phyloP scores from a whole-genome alignment of 2,113 vertebrate genomes.

The Rhabdomys dilectus region DNA sequence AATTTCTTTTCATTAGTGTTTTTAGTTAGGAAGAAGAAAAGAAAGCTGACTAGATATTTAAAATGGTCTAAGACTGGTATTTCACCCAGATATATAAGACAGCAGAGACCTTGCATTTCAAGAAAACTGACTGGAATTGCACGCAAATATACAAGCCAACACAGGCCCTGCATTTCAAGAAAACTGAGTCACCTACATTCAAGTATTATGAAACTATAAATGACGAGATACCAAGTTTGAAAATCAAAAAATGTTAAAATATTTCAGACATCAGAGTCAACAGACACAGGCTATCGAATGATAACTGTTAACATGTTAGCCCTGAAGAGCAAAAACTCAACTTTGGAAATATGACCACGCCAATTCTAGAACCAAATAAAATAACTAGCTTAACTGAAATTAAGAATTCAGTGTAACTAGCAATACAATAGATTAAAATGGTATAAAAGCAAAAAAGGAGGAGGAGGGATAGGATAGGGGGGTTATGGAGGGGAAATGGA shows the following conservation, averaged over 20 bases:
- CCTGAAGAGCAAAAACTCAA: not conserved
- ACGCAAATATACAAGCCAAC: not conserved
- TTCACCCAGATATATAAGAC: not conserved
- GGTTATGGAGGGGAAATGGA: too few species aligned
- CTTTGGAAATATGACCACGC: not conserved
- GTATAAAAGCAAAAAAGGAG: too few species aligned
- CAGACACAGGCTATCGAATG: constrained; percentile 10
- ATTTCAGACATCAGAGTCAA: constrained; percentile 26
- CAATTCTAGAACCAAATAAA: constrained; percentile 33
- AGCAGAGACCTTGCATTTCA: not conserved
- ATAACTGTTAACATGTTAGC: not conserved
- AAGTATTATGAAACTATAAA: not conserved
- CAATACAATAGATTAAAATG: too few species aligned
- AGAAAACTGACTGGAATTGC: not conserved
- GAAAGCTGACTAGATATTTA: constrained; percentile 1
- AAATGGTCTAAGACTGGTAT: not conserved
- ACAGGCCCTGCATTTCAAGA: not conserved
- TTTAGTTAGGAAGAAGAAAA: not conserved
- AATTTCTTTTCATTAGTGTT: constrained; percentile 93
- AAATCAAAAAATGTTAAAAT: constrained; percentile 33
- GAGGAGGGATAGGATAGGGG: too few species aligned
- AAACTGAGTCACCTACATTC: not conserved
- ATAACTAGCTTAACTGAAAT: not conserved
- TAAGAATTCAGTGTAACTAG: not conserved
- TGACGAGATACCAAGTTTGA: not conserved